A percentile compares a stretch with the other conserved stretches of the same genome.
Evolutionary conservation across 2,888 invertebrate genomes (phyloP).

Genomic region (Scelioninae gen. 2): DNA sequence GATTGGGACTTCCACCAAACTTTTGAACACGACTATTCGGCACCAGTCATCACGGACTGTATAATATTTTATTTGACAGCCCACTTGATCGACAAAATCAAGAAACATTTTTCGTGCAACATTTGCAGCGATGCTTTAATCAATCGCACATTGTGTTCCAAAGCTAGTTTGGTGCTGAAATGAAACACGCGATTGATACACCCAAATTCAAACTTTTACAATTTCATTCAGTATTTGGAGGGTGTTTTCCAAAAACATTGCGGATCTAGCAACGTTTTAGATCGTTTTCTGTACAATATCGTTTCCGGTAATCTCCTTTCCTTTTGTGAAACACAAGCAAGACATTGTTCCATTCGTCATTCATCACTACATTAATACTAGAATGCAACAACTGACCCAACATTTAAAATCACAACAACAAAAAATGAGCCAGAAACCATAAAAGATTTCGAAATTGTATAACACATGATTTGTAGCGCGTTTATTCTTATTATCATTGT

Average conservation of each 20-base stretch:
- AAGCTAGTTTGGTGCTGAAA: neutral
- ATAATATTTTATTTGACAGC: neutral
- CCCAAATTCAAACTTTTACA: too few species aligned
- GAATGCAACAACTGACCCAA: neutral
- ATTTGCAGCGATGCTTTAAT: neutral
- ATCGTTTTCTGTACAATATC: too few species aligned
- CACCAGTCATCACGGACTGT: neutral
- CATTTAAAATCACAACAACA: neutral
- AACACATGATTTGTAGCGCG: too few species aligned
- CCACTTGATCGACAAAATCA: neutral
- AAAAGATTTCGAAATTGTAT: slow-evolving; percentile 1
- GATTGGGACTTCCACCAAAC: neutral
- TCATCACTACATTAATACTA: neutral
- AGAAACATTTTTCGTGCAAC: neutral
- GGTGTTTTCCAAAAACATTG: too few species aligned
- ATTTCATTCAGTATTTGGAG: too few species aligned
- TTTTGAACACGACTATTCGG: slow-evolving; percentile 3
- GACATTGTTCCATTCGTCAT: neutral
- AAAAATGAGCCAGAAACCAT: neutral
- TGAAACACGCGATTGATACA: neutral
- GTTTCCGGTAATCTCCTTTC: neutral
- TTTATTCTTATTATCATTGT: too few species aligned
- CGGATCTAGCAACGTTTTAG: too few species aligned
- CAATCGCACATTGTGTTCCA: neutral
- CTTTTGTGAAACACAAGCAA: neutral